A percentile compares a stretch with the other conserved stretches of the same genome.
These are phyloP conservation scores for Margarornis squamiger DNA, from an alignment of 2,797 vertebrate species.

Conservation along the genomic window DNA sequence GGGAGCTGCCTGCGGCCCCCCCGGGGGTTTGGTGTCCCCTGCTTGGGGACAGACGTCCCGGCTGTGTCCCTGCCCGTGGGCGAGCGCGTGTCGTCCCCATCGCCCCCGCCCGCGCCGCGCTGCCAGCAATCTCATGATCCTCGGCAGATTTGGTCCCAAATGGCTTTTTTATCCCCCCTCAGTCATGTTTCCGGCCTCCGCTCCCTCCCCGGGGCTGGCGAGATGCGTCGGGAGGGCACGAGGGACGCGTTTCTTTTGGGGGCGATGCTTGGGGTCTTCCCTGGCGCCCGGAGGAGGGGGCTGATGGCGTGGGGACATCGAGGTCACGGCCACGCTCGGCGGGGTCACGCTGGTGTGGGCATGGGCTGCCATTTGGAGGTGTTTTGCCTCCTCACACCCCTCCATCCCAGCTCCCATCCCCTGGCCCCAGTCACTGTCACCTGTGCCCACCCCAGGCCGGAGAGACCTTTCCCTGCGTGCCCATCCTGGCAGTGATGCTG, in stretches of 20 bases:
- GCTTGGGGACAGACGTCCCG: not conserved
- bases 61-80: slow-evolving; percentile 8
- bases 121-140: not conserved
- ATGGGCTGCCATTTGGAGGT: not conserved
- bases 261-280: fast-evolving
- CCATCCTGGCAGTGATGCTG: fast-evolving
- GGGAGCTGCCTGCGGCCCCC: not conserved
- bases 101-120: not conserved
- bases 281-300: fast-evolving
- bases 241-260: not conserved
- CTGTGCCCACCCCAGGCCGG: not conserved
- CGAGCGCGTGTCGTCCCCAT: not conserved
- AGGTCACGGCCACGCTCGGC: fast-evolving
- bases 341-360: fast-evolving
- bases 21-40: not conserved
- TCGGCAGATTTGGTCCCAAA: not conserved
- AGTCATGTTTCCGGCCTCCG: not conserved
- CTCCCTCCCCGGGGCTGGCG: not conserved
- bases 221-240: fast-evolving
- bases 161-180: not conserved
- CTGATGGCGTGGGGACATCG: fast-evolving
- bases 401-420: not conserved
- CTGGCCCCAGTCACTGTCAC: not conserved
- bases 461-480: not conserved
- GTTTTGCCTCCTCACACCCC: not conserved